Evolutionary conservation across 2,797 vertebrate genomes (phyloP).

Genomic region (Brachymystax lenok): DNA sequence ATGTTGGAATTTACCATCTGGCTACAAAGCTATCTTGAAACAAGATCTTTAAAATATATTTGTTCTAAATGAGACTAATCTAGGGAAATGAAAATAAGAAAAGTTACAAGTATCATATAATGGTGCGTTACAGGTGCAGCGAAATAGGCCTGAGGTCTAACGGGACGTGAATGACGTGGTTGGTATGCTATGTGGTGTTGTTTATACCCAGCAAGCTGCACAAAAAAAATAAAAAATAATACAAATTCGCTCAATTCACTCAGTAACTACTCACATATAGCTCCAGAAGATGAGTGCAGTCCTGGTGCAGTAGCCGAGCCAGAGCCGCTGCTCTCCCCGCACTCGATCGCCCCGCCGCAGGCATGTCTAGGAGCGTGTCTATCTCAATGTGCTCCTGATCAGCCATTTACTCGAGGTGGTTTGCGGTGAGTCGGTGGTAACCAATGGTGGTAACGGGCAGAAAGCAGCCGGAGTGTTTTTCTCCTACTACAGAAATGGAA

Average conservation of each 20-base stretch:
- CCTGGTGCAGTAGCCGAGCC: conserved; percentile 8
- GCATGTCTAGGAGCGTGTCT: neutral
- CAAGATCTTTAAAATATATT: neutral
- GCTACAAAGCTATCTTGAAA: neutral
- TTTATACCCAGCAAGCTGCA: neutral
- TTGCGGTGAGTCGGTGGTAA: conserved; percentile 27
- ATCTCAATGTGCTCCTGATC: neutral
- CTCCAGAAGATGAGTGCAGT: neutral
- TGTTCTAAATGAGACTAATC: conserved; percentile 63
- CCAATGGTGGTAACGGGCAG: conserved; percentile 14
- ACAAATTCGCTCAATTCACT: neutral
- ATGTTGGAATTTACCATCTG: neutral
- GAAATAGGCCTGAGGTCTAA: too few relatives aligned
- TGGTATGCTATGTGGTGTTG: neutral
- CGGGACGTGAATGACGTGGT: too few relatives aligned
- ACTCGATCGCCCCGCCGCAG: neutral
- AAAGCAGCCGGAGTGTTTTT: conserved; percentile 15
- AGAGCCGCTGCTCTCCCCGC: neutral
- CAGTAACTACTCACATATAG: neutral
- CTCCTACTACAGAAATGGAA: neutral
- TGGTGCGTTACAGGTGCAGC: conserved; percentile 37
- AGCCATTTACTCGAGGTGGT: conserved; percentile 28
- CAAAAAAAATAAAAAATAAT: neutral
- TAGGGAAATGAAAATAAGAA: neutral
- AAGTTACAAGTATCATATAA: neutral